Percentiles rank a stretch among this genome's conserved stretches.
Conservation (phyloP, 2,113 vertebrate genomes). For the Myodes glareolus region DNA sequence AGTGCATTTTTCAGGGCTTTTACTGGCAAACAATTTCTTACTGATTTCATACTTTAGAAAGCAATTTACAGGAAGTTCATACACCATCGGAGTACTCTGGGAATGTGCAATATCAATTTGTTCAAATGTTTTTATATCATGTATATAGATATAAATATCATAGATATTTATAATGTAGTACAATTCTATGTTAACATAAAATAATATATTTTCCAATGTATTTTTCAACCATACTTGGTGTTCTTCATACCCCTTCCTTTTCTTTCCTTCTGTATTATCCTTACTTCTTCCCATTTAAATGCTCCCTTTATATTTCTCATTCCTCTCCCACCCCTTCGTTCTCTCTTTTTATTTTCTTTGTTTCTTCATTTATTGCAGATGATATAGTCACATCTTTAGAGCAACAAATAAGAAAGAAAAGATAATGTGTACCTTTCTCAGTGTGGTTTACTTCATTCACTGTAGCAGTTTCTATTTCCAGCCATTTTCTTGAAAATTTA, state of each 20-base stretch:
- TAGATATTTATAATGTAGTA: background rate
- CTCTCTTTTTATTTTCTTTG: background rate
- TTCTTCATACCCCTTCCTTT: background rate
- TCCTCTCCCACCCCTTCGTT: background rate
- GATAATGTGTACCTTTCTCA: background rate
- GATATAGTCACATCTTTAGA: background rate
- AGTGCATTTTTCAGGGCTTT: conserved; percentile 57
- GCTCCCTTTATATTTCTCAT: no score
- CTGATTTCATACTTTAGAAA: conserved; percentile 67
- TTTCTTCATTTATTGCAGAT: background rate
- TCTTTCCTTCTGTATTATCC: background rate
- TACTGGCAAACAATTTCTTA: conserved; percentile 69
- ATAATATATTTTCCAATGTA: background rate
- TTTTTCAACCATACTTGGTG: background rate
- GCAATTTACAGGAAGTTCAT: conserved; percentile 74
- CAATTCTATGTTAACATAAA: background rate
- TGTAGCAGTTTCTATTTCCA: background rate
- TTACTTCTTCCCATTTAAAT: no score
- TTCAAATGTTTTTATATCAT: conserved; percentile 51
- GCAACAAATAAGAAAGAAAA: background rate
- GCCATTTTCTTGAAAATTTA: no score
- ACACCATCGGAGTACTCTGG: conserved; percentile 67
- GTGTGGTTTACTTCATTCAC: background rate
- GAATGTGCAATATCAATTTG: conserved; percentile 54
- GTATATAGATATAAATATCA: background rate